Conservation (phyloP, 1,140 invertebrate species). For the Brachionus rotundiformis region DNA sequence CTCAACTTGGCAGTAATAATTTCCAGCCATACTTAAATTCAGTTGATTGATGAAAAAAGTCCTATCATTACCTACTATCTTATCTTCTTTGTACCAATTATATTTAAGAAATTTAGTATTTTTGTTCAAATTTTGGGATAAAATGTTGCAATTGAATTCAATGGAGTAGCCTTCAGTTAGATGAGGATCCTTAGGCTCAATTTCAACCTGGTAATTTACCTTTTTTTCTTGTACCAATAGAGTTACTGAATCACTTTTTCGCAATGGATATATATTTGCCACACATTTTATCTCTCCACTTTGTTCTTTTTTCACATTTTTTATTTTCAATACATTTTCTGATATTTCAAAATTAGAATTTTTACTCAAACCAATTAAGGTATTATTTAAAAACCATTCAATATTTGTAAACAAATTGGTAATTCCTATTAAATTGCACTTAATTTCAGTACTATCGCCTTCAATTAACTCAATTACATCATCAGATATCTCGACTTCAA, state of each 20-base stretch:
- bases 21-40: neutral
- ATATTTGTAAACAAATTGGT: neutral
- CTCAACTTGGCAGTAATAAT: constrained; percentile 6
- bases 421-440: neutral
- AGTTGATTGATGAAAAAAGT: neutral
- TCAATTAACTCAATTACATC: neutral
- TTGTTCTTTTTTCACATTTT: neutral
- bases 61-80: neutral
- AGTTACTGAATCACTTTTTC: neutral
- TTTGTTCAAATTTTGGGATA: neutral
- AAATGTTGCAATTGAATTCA: neutral
- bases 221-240: neutral
- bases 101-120: neutral
- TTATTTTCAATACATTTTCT: neutral
- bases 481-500: neutral
- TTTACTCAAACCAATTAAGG: neutral
- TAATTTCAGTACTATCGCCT: neutral
- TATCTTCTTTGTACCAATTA: neutral
- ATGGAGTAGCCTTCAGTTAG: neutral
- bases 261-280: neutral
- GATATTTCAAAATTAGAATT: neutral
- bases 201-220: neutral
- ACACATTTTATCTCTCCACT: neutral
- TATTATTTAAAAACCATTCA: neutral
- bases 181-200: neutral